Evolutionary conservation across 2,888 invertebrate genomes (phyloP), one percentile per base, ranked within the genome.

Genomic region (Gortyna flavago): DNA sequence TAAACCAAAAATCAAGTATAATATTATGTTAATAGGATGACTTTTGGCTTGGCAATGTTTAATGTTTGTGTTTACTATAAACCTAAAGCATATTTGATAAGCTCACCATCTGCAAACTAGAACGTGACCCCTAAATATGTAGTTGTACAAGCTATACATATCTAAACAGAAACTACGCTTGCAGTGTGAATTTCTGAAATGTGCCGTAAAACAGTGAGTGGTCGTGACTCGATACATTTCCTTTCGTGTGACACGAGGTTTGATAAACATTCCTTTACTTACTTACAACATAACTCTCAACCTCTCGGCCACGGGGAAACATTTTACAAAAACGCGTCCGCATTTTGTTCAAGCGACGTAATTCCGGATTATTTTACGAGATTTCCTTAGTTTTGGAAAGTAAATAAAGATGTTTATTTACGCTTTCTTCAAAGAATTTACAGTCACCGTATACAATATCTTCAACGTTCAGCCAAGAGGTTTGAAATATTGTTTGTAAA

Each of bases 321-420:
- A 68, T 78, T 75, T 78, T 41, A 68, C 80, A 84, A 85, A 86
- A 86, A 64, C 79, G 77, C 83, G 29, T 59, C 59, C 29, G 59
- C 11, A 59, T 29, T 59, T 29, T 59, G 29, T 29, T 29, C 16
- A 59, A 29, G 59, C 8, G n/a, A 29, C 16, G 59, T 86, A 89
- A 91, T 86, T 86, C 81, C 62, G 86, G 85, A 82, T 88, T 89
- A 16, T 59, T 59, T 16, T 16, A 29, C 29, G 29, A 16, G 29
- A 59, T 59, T 29, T 59, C 3, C n/a, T 29, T 29, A 29, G 59
- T n/a, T 29, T 59, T 29, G 16, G 16, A 29, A 59, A 59, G 6
- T 16, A 29, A 59, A 59, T 41, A 18, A 41, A n/a, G 4, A n/a
- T 16, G 16, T n/a, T 38, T 65, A 38, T 65, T 38, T 9, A 54